phyloP scores from a whole-genome alignment of 2,888 invertebrate genomes.

The Tyria jacobaeae region DNA sequence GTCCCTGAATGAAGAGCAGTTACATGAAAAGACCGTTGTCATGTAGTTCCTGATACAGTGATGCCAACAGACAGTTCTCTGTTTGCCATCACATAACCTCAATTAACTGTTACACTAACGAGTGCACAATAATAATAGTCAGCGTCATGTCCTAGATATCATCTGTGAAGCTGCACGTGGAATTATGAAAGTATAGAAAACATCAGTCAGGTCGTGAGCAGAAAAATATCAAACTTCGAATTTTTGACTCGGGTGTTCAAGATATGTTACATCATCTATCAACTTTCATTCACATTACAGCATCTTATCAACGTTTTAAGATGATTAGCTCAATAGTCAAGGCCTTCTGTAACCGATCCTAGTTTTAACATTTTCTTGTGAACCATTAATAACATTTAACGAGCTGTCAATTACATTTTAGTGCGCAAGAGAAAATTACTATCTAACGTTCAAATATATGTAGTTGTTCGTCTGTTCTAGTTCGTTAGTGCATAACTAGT shows the following conservation, averaged over 20 bases:
- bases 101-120: neutral
- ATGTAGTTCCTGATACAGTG: neutral
- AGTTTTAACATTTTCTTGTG: too few species aligned
- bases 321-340: neutral
- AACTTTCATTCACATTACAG: neutral
- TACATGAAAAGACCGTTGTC: neutral
- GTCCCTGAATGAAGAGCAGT: neutral
- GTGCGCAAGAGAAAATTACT: neutral
- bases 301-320: neutral
- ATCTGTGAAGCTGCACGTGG: neutral
- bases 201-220: slow-evolving; percentile 6
- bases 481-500: neutral
- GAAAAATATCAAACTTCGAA: neutral
- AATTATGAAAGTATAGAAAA: neutral
- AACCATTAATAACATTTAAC: neutral
- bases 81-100: neutral
- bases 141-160: neutral
- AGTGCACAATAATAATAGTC: neutral
- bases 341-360: neutral
- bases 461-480: neutral
- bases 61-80: neutral
- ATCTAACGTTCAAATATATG: too few species aligned
- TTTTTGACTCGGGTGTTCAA: neutral
- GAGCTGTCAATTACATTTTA: neutral
- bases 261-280: neutral